Conservation (phyloP, 2,113 vertebrate genomes). For the Mustela lutreola region DNA sequence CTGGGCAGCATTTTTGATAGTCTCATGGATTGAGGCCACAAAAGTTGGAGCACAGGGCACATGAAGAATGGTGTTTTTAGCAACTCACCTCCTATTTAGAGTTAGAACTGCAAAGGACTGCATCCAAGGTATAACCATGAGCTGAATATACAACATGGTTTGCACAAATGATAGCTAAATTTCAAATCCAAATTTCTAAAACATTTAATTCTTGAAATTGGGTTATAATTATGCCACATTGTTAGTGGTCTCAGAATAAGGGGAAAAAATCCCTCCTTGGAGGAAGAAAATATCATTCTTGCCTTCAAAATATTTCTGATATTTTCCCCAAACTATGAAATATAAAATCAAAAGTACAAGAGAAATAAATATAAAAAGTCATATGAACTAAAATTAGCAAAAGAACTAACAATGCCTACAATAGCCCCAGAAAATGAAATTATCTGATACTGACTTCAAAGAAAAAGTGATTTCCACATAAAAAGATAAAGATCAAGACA, state of each 20-base stretch:
- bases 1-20: not conserved
- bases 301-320: not conserved
- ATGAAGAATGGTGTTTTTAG: not conserved
- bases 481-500: not conserved
- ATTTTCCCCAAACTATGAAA: not conserved
- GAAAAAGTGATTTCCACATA: not conserved
- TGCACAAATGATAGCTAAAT: not conserved
- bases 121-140: not conserved
- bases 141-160: not conserved
- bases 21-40: not conserved
- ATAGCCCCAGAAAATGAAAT: not conserved
- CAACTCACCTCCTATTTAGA: not conserved
- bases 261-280: not conserved
- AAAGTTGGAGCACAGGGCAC: not conserved
- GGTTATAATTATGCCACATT: not conserved
- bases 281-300: not conserved
- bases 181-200: not conserved
- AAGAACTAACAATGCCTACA: not conserved
- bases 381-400: not conserved
- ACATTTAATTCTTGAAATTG: not conserved
- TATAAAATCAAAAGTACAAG: not conserved
- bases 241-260: not conserved
- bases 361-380: not conserved
- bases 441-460: not conserved
- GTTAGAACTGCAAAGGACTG: not conserved